These are phyloP conservation scores for Chionodraco myersi DNA, from an alignment of 2,113 vertebrate genomes.

Conservation along the genomic window DNA sequence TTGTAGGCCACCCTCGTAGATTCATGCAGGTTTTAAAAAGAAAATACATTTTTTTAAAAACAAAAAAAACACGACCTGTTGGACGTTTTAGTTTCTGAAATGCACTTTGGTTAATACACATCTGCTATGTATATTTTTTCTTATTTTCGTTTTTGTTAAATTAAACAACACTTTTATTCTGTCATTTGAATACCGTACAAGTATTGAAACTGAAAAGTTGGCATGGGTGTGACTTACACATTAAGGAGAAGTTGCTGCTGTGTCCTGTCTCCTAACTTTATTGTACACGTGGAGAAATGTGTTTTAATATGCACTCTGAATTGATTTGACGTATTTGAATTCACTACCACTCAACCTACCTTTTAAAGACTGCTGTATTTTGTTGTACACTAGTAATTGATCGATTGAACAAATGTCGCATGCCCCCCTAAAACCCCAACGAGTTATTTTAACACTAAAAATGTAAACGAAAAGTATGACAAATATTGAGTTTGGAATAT, in stretches of 20 bases:
- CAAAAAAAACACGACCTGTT: conserved; percentile 63
- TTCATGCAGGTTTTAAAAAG: conserved; percentile 72
- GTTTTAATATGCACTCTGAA: conserved; percentile 80
- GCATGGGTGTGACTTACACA: conserved; percentile 71
- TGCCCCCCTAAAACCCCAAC: conserved; percentile 78
- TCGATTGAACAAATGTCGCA: conserved; percentile 82
- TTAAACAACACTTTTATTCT: conserved; percentile 74
- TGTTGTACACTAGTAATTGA: conserved; percentile 70
- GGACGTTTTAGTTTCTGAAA: conserved; percentile 82
- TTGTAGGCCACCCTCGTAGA: conserved; percentile 61
- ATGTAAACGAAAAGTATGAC: conserved; percentile 19
- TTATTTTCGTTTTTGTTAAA: conserved; percentile 69
- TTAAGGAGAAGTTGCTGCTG: conserved; percentile 82
- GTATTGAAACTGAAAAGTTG: conserved; percentile 85
- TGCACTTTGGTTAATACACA: conserved; percentile 87
- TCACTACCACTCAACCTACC: conserved; percentile 76
- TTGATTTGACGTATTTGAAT: conserved; percentile 73
- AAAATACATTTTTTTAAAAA: conserved; percentile 45
- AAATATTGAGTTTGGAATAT: conserved; percentile 18
- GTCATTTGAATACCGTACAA: conserved; percentile 85
- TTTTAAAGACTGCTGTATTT: conserved; percentile 83
- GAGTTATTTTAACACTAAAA: conserved; percentile 54
- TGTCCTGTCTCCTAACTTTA: conserved; percentile 74
- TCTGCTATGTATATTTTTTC: conserved; percentile 71
- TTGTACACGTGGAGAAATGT: conserved; percentile 65